Base-by-base conservation (phyloP, 1,140 invertebrate species). In the Hestina assimilis region DNA sequence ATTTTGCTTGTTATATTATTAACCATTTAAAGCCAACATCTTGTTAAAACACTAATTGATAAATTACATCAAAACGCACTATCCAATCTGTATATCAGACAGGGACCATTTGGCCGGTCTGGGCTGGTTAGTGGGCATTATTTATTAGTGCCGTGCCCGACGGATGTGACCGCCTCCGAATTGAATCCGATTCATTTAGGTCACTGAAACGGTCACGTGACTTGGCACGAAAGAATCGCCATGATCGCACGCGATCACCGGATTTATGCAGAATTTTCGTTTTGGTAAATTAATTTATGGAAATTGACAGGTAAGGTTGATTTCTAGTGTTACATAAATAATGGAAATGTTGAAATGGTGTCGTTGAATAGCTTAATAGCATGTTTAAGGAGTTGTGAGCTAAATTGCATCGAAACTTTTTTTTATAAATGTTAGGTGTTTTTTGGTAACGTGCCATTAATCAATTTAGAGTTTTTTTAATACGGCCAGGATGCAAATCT, bases 131-230 rank as follows among this genome's bases (percentile, higher is more conserved):
- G 33, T 33, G 50, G 15, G 46, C 65, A 67, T 79, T 79, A 75
- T 76, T 76, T 76, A 76, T 79, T 76, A 72, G 66, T 19, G 26
- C 53, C 54, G 38, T 57, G 60, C 43, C 55, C 47, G 24, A 41
- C 60, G 60, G 68, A 64, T 56, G 62, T 59, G 66, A 68, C 53
- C 63, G 62, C 60, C 42, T 63, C 63, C 61, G 59, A 67, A 79
- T 75, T 75, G 66, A 77, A 79, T 75, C 71, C 71, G 70, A 78
- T 74, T 78, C 69, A 68, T 67, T 60, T 63, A 19, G 42, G 31
- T 47, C 66, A 61, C 57, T 82, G 61, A 42, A 38, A 45, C 54
- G 63, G 67, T 75, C 73, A 79, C 73, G 74, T 75, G 68, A 76
- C 52, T 45, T 35, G 35, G 52, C 17, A 23, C 8, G 11, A 54